Conservation (phyloP, 1,140 invertebrate species). For the Drepana arcuata region DNA sequence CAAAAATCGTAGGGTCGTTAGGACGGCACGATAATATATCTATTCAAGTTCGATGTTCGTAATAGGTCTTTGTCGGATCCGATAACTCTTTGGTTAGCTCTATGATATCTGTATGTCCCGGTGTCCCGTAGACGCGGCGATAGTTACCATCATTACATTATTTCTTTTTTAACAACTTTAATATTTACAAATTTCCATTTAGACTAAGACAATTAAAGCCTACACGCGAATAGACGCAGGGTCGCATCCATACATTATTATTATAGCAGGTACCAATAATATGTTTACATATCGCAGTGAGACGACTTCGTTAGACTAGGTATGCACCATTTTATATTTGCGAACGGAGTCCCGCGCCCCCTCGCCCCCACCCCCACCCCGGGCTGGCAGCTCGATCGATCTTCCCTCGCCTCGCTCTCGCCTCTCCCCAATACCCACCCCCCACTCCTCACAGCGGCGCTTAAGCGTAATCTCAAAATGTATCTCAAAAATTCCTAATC, state of each 20-base stretch:
- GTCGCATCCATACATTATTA: slow-evolving; percentile 68
- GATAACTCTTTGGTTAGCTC: no score
- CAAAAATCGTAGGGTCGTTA: slow-evolving; percentile 72
- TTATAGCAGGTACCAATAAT: slow-evolving; percentile 66
- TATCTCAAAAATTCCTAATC: slow-evolving; percentile 64
- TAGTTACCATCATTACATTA: slow-evolving; percentile 46
- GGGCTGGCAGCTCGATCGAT: slow-evolving; percentile 42
- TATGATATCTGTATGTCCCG: slow-evolving; percentile 21
- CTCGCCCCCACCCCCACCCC: slow-evolving; percentile 1
- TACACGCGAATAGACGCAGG: slow-evolving; percentile 69
- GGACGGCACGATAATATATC: slow-evolving; percentile 70
- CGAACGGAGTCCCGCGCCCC: slow-evolving; percentile 1
- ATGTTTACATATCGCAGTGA: slow-evolving; percentile 41
- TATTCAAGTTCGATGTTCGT: slow-evolving; percentile 69
- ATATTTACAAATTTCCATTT: slow-evolving; percentile 70
- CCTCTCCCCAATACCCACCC: slow-evolving; percentile 24
- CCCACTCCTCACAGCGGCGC: no score
- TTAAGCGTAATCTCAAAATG: slow-evolving; percentile 49
- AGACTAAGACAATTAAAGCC: slow-evolving; percentile 70
- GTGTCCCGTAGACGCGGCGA: slow-evolving; percentile 43
- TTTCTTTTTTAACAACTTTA: slow-evolving; percentile 51
- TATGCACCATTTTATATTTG: no score
- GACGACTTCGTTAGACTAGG: no score
- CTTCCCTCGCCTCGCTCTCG: slow-evolving; percentile 29
- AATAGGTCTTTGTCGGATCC: slow-evolving; percentile 58